These are phyloP conservation scores for Morone chrysops DNA, from an alignment of 2,113 vertebrate species.

Conservation along the genomic window DNA sequence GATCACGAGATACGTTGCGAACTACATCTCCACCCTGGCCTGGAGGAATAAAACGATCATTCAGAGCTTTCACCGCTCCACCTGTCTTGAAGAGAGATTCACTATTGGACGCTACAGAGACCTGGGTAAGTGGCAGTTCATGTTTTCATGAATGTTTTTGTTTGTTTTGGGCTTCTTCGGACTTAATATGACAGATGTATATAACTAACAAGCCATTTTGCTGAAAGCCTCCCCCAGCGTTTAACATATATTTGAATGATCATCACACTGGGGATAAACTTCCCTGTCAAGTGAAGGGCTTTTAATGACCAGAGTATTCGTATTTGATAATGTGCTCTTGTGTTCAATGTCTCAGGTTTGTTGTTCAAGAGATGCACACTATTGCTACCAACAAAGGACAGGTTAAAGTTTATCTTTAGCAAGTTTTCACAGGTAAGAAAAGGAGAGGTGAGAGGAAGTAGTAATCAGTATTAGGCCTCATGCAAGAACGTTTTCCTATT, in stretches of 20 bases:
- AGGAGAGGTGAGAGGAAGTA: background rate
- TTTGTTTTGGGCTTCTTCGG: background rate
- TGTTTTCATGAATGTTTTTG: background rate
- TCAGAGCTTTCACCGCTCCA: slow-evolving; percentile 83
- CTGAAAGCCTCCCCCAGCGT: background rate
- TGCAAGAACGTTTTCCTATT: too few species aligned
- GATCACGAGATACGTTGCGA: slow-evolving; percentile 78
- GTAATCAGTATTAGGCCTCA: too few species aligned
- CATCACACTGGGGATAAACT: background rate
- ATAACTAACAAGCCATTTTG: background rate
- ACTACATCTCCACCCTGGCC: slow-evolving; percentile 86
- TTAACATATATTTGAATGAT: background rate
- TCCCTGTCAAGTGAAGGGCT: background rate
- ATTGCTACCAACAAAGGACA: slow-evolving; percentile 90
- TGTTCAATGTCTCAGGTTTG: slow-evolving; percentile 83
- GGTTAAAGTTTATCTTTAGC: slow-evolving; percentile 88
- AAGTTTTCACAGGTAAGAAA: slow-evolving; percentile 86
- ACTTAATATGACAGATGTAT: background rate
- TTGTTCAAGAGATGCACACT: slow-evolving; percentile 93
- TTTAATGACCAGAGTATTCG: background rate
- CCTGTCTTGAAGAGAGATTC: slow-evolving; percentile 54
- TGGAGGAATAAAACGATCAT: slow-evolving; percentile 86
- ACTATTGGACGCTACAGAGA: slow-evolving; percentile 86
- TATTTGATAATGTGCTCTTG: background rate
- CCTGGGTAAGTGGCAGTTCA: slow-evolving; percentile 83